Evolutionary conservation across 2,113 vertebrate species (phyloP).

Genomic region (Albula goreensis): DNA sequence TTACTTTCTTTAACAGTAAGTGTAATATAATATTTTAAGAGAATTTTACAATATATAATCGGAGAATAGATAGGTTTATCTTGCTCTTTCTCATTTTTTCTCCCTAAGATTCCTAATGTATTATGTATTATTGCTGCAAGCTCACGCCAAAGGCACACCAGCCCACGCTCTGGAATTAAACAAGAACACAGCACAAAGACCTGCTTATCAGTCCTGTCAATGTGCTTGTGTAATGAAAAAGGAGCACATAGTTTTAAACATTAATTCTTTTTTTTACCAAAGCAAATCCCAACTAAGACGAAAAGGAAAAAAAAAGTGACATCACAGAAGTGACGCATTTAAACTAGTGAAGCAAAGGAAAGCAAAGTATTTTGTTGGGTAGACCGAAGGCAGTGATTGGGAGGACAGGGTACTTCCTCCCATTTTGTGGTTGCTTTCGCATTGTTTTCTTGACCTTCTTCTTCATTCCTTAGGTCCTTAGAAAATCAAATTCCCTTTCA

Average conservation of each 20-base stretch:
- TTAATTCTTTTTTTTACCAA: neutral
- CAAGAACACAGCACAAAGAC: neutral
- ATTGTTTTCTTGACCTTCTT: neutral
- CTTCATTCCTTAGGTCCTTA: no score
- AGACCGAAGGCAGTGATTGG: neutral
- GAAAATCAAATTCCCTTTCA: neutral
- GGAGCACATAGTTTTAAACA: neutral
- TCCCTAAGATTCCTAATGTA: constrained; percentile 35
- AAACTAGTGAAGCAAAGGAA: neutral
- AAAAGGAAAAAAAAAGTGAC: neutral
- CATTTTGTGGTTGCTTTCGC: neutral
- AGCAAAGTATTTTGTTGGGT: neutral
- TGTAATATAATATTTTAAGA: no score
- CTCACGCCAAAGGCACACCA: neutral
- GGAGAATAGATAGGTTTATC: no score
- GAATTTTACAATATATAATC: no score
- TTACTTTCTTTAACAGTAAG: no score
- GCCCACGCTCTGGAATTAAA: neutral
- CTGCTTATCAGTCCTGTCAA: neutral
- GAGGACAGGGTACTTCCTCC: neutral
- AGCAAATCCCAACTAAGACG: neutral
- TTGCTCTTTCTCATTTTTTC: neutral
- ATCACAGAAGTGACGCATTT: neutral
- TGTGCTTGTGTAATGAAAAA: neutral
- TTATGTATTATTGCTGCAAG: constrained; percentile 31